Base-by-base conservation (phyloP, 2,888 invertebrate genomes). In the Exocentrus adspersus region DNA sequence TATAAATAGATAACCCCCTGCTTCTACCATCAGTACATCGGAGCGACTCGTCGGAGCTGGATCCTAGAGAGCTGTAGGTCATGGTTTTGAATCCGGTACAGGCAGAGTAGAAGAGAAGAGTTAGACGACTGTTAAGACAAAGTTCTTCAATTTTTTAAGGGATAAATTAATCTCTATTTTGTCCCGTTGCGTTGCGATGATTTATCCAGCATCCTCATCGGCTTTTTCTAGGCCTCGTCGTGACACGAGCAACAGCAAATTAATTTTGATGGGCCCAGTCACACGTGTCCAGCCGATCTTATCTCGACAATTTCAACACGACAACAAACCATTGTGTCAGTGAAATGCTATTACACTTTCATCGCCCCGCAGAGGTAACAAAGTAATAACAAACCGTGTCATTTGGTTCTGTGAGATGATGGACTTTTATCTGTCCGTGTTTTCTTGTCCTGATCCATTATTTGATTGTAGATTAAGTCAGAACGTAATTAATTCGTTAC, bases 401-500 rank as follows among this genome's bases (percentile, higher is more conserved):
- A 37, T n/a, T 37, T 2, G 12, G 5, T 5, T 37, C n/a, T 2
- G 5, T n/a, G 37, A 37, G 37, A 37, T 37, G 37, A 37, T 12
- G n/a, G 30, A 37, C 37, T 37, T n/a, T 14, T 37, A 37, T 37
- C 37, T 37, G 37, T 37, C 14, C 37, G 37, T 37, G 32, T 32
- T 10, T n/a, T 7, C 32, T 9, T 32, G 37, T 37, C 37, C 14
- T n/a, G 37, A 12, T 24, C 37, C 37, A 37, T 37, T 37, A 37
- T 37, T 37, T 37, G 37, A 37, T 37, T 37, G 37, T 37, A 37
- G 37, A 37, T 37, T 37, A 37, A 37, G 37, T 37, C 37, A 12
- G 14, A 37, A 37, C 37, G n/a, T 37, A 37, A 37, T 37, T 37
- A 37, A 37, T n/a, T 37, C 37, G 37, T 37, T 37, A 37, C 14